Base-by-base conservation (phyloP, 37 sponge, comb jelly and placozoan species). In the Halisarca cf. caerulea region DNA sequence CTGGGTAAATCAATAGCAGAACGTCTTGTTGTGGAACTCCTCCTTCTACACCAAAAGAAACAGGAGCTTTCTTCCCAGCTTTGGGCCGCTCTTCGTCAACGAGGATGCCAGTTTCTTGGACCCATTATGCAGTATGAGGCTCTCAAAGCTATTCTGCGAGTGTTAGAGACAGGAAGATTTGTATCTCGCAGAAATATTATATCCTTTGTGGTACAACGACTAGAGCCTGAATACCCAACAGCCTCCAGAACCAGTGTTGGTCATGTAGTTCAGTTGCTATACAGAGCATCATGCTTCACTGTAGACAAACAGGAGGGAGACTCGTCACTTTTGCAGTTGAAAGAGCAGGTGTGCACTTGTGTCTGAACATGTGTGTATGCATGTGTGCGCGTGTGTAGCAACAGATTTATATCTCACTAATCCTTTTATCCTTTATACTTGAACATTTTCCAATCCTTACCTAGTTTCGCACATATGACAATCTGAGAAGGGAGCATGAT, bases 211-310 rank as follows among this genome's bases (percentile, higher is more conserved):
- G 93, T 96, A 5, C 89, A 90, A 73, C 92, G 89, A 81, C 86
- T 92, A 27, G 91, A 87, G 70, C 81, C 61, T 6, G 90, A 96
- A 59, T 98, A 89, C 61, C 94, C 88, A 0, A 85, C 88, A 78
- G 99, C 96, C 34, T 93, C 94, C 73, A 95, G 94, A 85, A 98
- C 99, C 42, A 92, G 87, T 82, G 92, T 98, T 40, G 99, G 99
- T 30, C 99, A 98, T 84, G 99, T 98, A n/a, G 99, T 98, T 3
- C 99, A 98, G 89, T 87, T 98, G 32, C 87, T 98, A 24, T 98
- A 96, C 45, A 80, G 99, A 3, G 96, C 99, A 45, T 94, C 96
- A 8, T 98, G 99, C 58, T 98, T 98, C 86, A 95, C 95, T 84
- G 99, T 98, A 35, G 94, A 96, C 64, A 98, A 98, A 81, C 81